Percentiles rank a stretch among this genome's conserved stretches.
phyloP scores from a whole-genome alignment of 2,888 invertebrate genomes.

The Eudemis profundana region DNA sequence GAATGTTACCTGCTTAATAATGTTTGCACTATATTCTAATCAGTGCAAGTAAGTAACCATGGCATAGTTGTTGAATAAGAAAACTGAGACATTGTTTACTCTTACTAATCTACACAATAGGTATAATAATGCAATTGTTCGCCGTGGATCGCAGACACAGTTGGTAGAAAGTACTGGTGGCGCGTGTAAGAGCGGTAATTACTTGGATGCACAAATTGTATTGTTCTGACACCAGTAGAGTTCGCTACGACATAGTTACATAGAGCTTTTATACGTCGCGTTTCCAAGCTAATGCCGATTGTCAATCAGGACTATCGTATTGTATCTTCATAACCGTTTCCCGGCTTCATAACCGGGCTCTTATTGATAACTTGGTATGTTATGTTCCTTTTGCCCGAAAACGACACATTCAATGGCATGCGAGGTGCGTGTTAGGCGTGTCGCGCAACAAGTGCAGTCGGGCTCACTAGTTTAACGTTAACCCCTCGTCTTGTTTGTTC shows the following conservation, averaged over 20 bases:
- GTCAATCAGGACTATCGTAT: no score
- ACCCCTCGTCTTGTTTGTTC: no score
- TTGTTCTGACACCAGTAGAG: slow-evolving; percentile 55
- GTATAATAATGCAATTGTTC: slow-evolving; percentile 74
- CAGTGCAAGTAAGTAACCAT: slow-evolving; percentile 16
- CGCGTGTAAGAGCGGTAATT: slow-evolving; percentile 74
- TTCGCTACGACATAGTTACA: slow-evolving; percentile 10
- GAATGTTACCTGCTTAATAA: background rate
- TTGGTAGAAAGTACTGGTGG: slow-evolving; percentile 74
- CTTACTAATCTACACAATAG: slow-evolving; percentile 72
- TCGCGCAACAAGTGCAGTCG: no score
- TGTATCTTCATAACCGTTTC: no score
- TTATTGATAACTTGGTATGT: no score
- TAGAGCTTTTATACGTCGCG: slow-evolving; percentile 2
- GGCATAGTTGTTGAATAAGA: slow-evolving; percentile 26
- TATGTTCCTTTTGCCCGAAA: no score
- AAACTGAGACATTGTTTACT: slow-evolving; percentile 61
- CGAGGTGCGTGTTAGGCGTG: no score
- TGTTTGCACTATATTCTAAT: background rate
- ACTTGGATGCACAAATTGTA: slow-evolving; percentile 54
- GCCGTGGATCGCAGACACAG: slow-evolving; percentile 63
- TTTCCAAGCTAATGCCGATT: no score
- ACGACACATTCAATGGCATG: no score
- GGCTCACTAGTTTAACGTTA: no score
- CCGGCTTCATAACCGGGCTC: no score